Conservation (phyloP, 2,888 invertebrate genomes). For the Temnothorax unifasciatus region DNA sequence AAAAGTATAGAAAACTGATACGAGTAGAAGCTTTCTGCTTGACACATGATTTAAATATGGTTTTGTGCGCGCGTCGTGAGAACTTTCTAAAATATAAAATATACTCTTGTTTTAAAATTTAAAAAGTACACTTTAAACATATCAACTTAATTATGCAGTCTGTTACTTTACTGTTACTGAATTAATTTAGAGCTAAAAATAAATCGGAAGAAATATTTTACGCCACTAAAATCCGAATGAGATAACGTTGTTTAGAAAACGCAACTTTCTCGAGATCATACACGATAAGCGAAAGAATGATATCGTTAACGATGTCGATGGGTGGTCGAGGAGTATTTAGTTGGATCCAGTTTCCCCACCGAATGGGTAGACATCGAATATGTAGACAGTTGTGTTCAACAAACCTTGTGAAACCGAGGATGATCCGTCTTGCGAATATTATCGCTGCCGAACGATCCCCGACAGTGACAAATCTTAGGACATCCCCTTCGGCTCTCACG, state of each 20-base stretch:
- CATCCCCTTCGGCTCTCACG: slow-evolving; percentile 59
- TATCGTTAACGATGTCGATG: slow-evolving; percentile 36
- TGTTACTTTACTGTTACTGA: background rate
- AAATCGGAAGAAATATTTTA: background rate
- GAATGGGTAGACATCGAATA: slow-evolving; percentile 36
- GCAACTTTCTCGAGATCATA: slow-evolving; percentile 2
- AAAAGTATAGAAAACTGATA: slow-evolving; percentile 37
- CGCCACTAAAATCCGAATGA: background rate
- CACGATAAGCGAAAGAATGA: slow-evolving; percentile 19
- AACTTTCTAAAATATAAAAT: slow-evolving; percentile 3
- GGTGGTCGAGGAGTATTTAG: slow-evolving; percentile 43
- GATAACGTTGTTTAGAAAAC: slow-evolving; percentile 9
- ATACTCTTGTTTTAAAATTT: background rate
- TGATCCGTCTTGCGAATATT: slow-evolving; percentile 74
- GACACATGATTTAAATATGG: background rate
- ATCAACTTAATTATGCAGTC: background rate
- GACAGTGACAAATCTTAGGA: slow-evolving; percentile 77
- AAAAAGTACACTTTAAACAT: background rate
- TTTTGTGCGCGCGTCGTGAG: background rate
- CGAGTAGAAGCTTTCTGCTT: slow-evolving; percentile 12
- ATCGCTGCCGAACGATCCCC: slow-evolving; percentile 66
- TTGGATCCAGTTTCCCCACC: slow-evolving; percentile 47
- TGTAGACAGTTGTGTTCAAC: slow-evolving; percentile 46
- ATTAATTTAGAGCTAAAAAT: slow-evolving; percentile 4
- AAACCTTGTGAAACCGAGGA: slow-evolving; percentile 64